A percentile compares a stretch with the other conserved stretches of the same genome.
Conservation (phyloP, 2,113 vertebrate species). For the Leptobrachium ailaonicum region DNA sequence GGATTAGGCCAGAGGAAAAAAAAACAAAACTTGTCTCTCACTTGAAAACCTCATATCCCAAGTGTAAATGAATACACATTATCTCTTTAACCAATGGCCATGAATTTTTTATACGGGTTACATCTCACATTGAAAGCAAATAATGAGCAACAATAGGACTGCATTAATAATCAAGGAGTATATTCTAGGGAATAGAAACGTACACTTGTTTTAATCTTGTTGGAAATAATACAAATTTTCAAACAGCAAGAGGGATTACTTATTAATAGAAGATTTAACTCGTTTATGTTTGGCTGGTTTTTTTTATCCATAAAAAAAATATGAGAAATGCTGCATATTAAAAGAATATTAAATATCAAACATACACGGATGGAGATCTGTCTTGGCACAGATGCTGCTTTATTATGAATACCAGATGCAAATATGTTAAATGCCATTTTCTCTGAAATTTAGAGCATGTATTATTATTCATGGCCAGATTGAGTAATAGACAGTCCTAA, state of each 20-base stretch:
- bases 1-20: background rate
- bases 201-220: slow-evolving; percentile 48
- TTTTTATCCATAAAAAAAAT: background rate
- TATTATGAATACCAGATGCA: no score
- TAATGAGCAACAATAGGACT: slow-evolving; percentile 41
- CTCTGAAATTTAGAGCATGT: no score
- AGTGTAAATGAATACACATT: slow-evolving; percentile 38
- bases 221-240: slow-evolving; percentile 43
- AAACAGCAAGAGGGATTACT: slow-evolving; percentile 35
- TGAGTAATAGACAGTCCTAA: no score
- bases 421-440: no score
- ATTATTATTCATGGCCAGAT: no score
- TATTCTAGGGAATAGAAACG: slow-evolving; percentile 33
- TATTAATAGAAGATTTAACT: slow-evolving; percentile 44
- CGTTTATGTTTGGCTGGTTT: background rate
- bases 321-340: background rate
- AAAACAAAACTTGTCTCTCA: background rate
- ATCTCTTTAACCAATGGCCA: slow-evolving; percentile 40
- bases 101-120: slow-evolving; percentile 46
- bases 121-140: slow-evolving; percentile 34
- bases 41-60: background rate
- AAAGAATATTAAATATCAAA: background rate
- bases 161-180: slow-evolving; percentile 42
- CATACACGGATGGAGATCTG: no score
- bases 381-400: no score